These are phyloP conservation scores for Idaea aversata DNA, from an alignment of 2,888 invertebrate genomes.

Conservation along the genomic window DNA sequence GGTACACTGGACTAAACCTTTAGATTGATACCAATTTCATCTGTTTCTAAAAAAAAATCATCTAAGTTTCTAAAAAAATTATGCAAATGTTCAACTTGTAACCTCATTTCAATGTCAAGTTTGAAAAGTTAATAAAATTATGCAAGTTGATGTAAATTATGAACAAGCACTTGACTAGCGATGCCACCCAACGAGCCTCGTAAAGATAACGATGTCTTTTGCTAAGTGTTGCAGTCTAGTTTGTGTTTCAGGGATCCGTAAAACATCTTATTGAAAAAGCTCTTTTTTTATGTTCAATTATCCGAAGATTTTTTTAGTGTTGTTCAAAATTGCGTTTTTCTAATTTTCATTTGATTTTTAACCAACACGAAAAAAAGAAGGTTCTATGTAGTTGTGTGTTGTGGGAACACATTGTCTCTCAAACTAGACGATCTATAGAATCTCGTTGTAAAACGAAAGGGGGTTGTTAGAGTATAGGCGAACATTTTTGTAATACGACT, in stretches of 20 bases:
- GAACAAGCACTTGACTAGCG: conserved; percentile 30
- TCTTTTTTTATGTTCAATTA: neutral
- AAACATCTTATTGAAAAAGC: neutral
- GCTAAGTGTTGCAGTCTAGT: conserved; percentile 32
- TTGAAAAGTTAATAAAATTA: neutral
- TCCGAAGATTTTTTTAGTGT: neutral
- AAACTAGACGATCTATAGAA: too few species aligned
- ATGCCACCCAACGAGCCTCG: conserved; percentile 46
- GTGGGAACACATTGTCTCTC: too few species aligned
- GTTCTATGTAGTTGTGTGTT: too few species aligned
- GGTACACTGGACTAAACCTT: too few species aligned
- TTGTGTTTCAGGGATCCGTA: conserved; percentile 32
- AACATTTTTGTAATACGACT: too few species aligned
- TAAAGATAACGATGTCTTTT: conserved; percentile 38
- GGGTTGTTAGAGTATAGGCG: too few species aligned
- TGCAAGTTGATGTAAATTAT: conserved; percentile 8
- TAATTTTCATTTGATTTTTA: too few species aligned
- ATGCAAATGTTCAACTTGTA: neutral
- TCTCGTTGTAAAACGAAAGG: too few species aligned
- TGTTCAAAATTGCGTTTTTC: too few species aligned
- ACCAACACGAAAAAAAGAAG: too few species aligned
- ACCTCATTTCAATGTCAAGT: neutral
- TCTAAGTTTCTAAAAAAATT: neutral
- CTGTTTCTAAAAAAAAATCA: too few species aligned
- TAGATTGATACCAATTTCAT: too few species aligned